These are phyloP conservation scores for Cerastis rubricosa DNA, from an alignment of 2,888 invertebrate genomes.

Conservation along the genomic window DNA sequence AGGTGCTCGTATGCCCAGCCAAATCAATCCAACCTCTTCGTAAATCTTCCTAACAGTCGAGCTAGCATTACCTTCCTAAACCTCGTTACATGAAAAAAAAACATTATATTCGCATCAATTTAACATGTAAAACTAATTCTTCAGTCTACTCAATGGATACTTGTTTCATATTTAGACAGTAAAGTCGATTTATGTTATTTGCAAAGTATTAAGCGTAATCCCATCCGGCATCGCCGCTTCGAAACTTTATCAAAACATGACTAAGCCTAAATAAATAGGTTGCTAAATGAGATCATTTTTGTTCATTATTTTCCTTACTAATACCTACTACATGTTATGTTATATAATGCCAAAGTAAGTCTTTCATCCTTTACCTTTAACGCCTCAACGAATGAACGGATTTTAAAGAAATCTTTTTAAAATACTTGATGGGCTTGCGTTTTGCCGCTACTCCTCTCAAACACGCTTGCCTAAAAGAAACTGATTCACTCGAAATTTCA, in stretches of 20 bases:
- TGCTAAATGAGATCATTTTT: slow-evolving; percentile 17
- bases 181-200: slow-evolving; percentile 45
- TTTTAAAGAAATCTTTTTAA: not conserved
- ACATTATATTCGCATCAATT: slow-evolving; percentile 9
- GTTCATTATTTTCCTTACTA: not conserved
- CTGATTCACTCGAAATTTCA: too few relatives aligned
- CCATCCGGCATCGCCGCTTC: slow-evolving; percentile 5
- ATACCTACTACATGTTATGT: too few relatives aligned
- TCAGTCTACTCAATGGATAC: not conserved
- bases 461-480: too few relatives aligned
- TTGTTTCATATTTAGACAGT: slow-evolving; percentile 35
- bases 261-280: slow-evolving; percentile 39
- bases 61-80: not conserved
- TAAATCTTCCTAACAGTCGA: not conserved
- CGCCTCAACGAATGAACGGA: not conserved
- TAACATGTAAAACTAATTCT: slow-evolving; percentile 17
- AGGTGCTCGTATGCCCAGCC: not conserved
- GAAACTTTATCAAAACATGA: slow-evolving; percentile 38
- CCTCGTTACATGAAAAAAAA: not conserved
- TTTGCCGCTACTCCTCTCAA: too few relatives aligned
- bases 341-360: not conserved
- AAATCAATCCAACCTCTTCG: not conserved
- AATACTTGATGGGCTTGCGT: too few relatives aligned
- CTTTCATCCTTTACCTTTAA: not conserved
- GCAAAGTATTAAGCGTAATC: slow-evolving; percentile 20